Evolutionary conservation across 1,140 invertebrate genomes (phyloP), one percentile per base, ranked within the genome.

Genomic region (Zeugodacus cucurbitae): DNA sequence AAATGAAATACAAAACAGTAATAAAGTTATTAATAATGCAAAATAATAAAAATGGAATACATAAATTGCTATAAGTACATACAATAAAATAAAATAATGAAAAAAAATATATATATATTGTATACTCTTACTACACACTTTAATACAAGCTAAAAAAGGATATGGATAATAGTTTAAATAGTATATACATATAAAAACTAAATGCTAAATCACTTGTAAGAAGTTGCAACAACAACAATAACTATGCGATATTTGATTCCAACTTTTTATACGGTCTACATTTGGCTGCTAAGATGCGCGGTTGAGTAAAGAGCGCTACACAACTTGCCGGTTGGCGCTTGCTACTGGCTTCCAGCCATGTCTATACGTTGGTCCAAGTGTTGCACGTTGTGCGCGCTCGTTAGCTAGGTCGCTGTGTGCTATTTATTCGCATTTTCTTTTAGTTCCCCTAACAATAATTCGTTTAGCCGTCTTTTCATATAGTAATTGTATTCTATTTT

Each of bases 111-210:
- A 48, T 78, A 78, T 78, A 44, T 48, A 48, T 44, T 44, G 32
- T 44, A 34, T 48, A 82, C 74, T 48, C 74, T 54, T 48, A n/a
- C 20, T 29, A 82, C 10, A 82, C 74, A 82, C 74, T 48, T 82
- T 82, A 82, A 82, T 82, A 82, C 74, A 48, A 82, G 74, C 74
- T 82, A 82, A 82, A 82, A 82, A 82, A 82, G 48, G 74, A 82
- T 82, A 82, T 37, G 74, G 74, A 48, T 82, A 48, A 82, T 82
- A 74, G 34, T 74, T 22, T 74, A 74, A 74, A 74, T 74, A 74
- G 67, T 41, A 54, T 82, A 48, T 48, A 48, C 41, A 54, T 82
- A 48, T 48, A 48, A 11, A 82, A 48, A 82, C 32, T 48, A 82
- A n/a, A 48, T 82, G 74, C 74, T 48, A 82, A 82, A 82, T 82